Evolutionary conservation across 2,888 invertebrate species (phyloP), one percentile per base, ranked within the genome.

Genomic region (Drosophila helvetica): DNA sequence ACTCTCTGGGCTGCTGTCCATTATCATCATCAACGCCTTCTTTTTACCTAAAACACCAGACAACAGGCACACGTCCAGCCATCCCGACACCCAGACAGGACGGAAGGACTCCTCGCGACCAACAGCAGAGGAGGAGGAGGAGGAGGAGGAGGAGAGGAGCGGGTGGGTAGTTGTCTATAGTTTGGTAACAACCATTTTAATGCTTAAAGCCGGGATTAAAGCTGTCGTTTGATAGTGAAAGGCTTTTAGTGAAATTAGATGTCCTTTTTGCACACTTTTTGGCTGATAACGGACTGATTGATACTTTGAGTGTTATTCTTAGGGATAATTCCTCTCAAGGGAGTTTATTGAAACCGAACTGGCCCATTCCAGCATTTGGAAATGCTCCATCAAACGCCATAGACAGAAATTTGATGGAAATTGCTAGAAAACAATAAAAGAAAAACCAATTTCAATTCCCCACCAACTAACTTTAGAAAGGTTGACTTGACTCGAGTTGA

Each of bases 11-110:
- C 55, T 58, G 52, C 48, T 59, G 72, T 68, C 72, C 68, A 59
- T 71, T 81, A 81, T 77, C 79, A 77, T 74, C 77, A 77, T 74
- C 77, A 73, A 66, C 75, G 75, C 75, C 66, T 75, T 78, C 66
- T 75, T 78, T 65, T 68, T 69, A 77, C 77, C 67, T 70, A 70
- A 67, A 68, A 70, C 51, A 58, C 46, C 59, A 45, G 55, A 70
- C 51, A 58, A 51, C 59, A 45, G 55, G 69, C 57, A 56, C 48
- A 53, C 54, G 50, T 25, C 75, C 74, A n/a, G n/a, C n/a, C n/a
- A n/a, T n/a, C n/a, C n/a, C n/a, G n/a, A n/a, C n/a, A n/a, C n/a
- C n/a, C n/a, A 69, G 55, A 68, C 75, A 75, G 33, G 1, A 46
- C 71, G 45, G 15, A 42, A 45, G 47, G 12, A 47, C 33, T 3